These are phyloP conservation scores for Plutomurus gul DNA, from an alignment of 1,140 invertebrate genomes.

Conservation along the genomic window DNA sequence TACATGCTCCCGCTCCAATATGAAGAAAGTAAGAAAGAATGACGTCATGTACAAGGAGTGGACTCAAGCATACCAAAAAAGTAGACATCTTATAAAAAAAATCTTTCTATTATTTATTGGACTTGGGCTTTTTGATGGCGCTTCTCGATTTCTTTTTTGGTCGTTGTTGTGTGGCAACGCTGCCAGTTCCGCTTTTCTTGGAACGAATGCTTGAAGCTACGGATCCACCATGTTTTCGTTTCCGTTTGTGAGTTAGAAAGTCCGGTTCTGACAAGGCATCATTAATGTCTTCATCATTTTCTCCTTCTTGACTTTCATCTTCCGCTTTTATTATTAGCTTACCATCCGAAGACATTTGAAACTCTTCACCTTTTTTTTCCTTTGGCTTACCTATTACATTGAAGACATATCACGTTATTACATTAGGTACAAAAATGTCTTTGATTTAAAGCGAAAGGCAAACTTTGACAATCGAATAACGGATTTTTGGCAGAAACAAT, in stretches of 20 bases:
- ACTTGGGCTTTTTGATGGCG: neutral
- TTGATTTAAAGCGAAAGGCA: too few species aligned
- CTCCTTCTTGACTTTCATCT: conserved; percentile 14
- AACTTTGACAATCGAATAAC: too few species aligned
- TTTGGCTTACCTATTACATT: conserved; percentile 15
- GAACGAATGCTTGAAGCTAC: neutral
- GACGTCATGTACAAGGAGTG: too few species aligned
- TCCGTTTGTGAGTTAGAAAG: neutral
- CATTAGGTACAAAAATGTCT: too few species aligned
- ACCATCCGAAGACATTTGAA: conserved; percentile 48
- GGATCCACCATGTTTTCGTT: conserved; percentile 11
- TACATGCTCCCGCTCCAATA: too few species aligned
- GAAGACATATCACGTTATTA: neutral
- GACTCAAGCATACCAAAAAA: too few species aligned
- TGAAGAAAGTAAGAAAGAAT: too few species aligned
- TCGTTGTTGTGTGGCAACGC: neutral
- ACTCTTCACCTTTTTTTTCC: conserved; percentile 28
- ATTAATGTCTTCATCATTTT: conserved; percentile 20
- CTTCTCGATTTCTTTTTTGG: conserved; percentile 13
- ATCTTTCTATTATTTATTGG: too few species aligned
- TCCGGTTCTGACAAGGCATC: conserved; percentile 17
- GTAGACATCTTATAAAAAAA: too few species aligned
- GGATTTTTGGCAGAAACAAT: too few species aligned
- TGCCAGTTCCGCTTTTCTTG: conserved; percentile 12
- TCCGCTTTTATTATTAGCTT: conserved; percentile 49